These are phyloP conservation scores for Oreochromis spilurus DNA, from an alignment of 2,113 vertebrate genomes.

Conservation along the genomic window DNA sequence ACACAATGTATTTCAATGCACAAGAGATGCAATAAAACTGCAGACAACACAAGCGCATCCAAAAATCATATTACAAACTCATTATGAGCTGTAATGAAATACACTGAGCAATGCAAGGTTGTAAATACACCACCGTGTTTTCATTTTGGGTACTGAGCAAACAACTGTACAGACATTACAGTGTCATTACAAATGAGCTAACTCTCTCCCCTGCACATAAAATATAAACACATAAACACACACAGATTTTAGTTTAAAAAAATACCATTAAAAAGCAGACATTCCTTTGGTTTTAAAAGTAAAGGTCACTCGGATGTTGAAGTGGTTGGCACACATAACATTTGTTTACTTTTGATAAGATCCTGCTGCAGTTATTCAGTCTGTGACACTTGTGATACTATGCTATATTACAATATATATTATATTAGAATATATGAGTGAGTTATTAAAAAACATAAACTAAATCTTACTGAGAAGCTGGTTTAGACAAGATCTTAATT, in stretches of 20 bases:
- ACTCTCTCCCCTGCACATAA: not conserved
- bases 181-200: not conserved
- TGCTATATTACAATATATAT: not conserved
- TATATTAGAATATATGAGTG: not conserved
- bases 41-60: conserved; percentile 41
- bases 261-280: not conserved
- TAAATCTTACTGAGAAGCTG: conserved; percentile 2
- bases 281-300: not conserved
- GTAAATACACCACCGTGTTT: conserved; percentile 52
- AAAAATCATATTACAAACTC: conserved; percentile 57
- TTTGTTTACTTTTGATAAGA: conserved; percentile 11
- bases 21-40: conserved; percentile 46
- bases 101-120: conserved; percentile 40
- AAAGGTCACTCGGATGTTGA: not conserved
- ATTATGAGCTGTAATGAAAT: conserved; percentile 65
- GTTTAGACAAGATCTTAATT: not conserved
- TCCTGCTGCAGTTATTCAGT: not conserved
- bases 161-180: conserved; percentile 24
- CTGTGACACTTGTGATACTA: not conserved
- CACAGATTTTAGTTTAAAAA: not conserved
- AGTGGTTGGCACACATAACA: not conserved
- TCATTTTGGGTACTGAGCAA: conserved; percentile 36
- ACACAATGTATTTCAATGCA: not conserved
- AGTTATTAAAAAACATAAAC: conserved; percentile 36
- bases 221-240: not conserved